Conservation (phyloP, 2,888 invertebrate species). For the Tetragnatha montana region DNA sequence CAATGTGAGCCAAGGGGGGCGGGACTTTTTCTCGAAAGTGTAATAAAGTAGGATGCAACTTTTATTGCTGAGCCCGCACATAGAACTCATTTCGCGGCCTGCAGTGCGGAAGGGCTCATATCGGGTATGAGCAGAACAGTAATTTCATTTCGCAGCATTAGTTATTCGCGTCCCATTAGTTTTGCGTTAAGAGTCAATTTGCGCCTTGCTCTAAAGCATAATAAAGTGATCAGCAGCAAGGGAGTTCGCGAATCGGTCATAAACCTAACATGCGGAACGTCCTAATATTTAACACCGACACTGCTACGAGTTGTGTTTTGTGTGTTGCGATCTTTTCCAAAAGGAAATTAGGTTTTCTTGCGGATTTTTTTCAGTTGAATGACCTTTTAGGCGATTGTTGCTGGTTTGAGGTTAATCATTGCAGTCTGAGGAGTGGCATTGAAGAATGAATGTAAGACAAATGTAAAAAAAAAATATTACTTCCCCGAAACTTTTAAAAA, state of each 20-base stretch:
- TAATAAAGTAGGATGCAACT: constrained; percentile 51
- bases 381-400: not conserved
- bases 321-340: constrained; percentile 9
- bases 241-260: constrained; percentile 63
- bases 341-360: constrained; percentile 7
- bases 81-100: constrained; percentile 52
- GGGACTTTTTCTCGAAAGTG: constrained; percentile 35
- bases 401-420: not conserved
- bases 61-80: constrained; percentile 47
- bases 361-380: not conserved
- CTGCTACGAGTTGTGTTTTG: constrained; percentile 8
- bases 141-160: constrained; percentile 67
- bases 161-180: constrained; percentile 69
- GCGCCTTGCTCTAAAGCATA: constrained; percentile 59
- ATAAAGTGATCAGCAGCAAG: constrained; percentile 63
- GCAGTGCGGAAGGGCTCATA: constrained; percentile 53
- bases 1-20: constrained; percentile 34
- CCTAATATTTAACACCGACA: constrained; percentile 66
- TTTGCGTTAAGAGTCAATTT: constrained; percentile 69
- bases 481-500: too few relatives aligned
- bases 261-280: constrained; percentile 62
- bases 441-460: too few relatives aligned
- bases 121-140: constrained; percentile 35
- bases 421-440: not conserved
- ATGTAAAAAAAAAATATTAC: too few relatives aligned